These are phyloP conservation scores for Abramis brama DNA, from an alignment of 2,113 vertebrate genomes.

Conservation along the genomic window DNA sequence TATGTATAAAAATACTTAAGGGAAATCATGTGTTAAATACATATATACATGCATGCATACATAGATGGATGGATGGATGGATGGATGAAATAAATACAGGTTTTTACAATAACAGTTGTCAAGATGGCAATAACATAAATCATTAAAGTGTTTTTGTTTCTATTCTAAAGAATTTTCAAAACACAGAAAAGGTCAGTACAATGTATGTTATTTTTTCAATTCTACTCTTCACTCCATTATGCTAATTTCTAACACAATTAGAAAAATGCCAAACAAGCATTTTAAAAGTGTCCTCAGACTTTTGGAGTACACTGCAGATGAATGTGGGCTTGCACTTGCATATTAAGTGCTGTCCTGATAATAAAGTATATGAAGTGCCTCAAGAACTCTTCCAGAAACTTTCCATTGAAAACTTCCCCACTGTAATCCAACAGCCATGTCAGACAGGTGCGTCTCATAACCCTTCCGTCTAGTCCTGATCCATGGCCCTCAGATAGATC, in stretches of 20 bases:
- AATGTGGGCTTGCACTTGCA: neutral
- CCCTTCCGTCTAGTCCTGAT: conserved; percentile 16
- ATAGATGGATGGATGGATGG: too few species aligned
- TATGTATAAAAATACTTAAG: too few species aligned
- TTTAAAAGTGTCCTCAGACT: neutral
- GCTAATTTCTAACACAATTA: neutral
- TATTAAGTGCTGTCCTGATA: neutral
- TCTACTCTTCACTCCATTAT: neutral
- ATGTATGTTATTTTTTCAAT: neutral
- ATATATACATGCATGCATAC: neutral
- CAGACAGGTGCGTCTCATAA: conserved; percentile 42
- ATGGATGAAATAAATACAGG: neutral
- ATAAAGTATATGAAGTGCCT: neutral
- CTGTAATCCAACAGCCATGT: neutral
- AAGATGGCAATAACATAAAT: neutral
- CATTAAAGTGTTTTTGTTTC: neutral
- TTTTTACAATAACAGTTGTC: too few species aligned
- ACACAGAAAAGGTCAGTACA: neutral
- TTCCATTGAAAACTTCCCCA: neutral
- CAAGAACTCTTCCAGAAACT: neutral
- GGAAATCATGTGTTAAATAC: neutral
- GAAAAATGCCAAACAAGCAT: neutral
- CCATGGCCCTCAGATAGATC: conserved; percentile 29
- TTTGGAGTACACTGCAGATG: neutral
- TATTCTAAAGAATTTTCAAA: neutral